phyloP scores from a whole-genome alignment of 1,140 invertebrate species.

The Pseudomyrmex concolor region DNA sequence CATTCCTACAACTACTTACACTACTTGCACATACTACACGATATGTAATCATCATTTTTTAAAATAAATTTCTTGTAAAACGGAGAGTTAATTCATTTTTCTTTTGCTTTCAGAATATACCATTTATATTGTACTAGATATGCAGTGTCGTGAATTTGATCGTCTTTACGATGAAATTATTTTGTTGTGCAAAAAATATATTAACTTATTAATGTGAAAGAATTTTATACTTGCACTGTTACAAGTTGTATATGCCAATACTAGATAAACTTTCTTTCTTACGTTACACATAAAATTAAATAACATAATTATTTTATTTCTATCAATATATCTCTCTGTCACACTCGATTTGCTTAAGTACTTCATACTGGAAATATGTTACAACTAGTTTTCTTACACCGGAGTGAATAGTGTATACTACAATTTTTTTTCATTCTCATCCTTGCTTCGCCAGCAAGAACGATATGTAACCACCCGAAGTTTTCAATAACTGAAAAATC shows the following conservation, averaged over 20 bases:
- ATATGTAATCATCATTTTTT: no score
- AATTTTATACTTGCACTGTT: no score
- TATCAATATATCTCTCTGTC: neutral
- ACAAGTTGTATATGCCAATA: neutral
- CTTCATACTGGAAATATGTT: neutral
- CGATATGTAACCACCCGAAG: conserved; percentile 39
- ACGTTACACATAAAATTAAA: neutral
- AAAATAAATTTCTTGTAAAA: no score
- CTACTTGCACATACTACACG: no score
- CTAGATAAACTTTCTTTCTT: neutral
- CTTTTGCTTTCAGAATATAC: no score
- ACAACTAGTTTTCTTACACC: neutral
- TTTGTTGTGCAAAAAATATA: no score
- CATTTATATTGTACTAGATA: no score
- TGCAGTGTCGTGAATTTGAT: no score
- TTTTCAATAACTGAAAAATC: conserved; percentile 27
- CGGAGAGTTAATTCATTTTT: no score
- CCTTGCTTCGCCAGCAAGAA: conserved; percentile 19
- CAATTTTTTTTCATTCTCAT: neutral
- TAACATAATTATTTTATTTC: conserved; percentile 17
- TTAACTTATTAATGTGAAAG: no score
- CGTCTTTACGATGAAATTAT: no score
- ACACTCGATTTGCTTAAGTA: neutral
- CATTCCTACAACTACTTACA: neutral
- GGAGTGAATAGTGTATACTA: neutral